Evolutionary conservation across 2,113 vertebrate genomes (phyloP).

Genomic region (Mastomys natalensis): DNA sequence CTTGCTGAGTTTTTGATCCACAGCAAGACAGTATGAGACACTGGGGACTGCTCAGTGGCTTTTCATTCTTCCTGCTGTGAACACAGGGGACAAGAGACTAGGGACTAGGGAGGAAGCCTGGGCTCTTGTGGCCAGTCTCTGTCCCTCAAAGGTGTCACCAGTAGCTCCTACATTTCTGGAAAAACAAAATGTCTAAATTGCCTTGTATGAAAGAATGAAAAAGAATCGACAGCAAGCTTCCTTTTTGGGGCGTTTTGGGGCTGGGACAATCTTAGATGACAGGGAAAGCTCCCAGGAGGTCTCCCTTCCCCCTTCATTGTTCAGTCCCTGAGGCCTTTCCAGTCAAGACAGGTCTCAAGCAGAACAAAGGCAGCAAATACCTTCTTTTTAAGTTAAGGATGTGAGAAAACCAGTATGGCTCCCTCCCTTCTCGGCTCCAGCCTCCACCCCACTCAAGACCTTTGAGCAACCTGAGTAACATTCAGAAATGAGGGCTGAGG

Average conservation of each 20-base stretch:
- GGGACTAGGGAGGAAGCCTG: neutral
- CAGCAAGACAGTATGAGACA: neutral
- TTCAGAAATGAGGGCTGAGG: neutral
- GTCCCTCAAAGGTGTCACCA: neutral
- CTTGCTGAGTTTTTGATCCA: neutral
- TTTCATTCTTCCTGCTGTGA: neutral
- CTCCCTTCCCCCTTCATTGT: fast-evolving
- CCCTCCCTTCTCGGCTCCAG: neutral
- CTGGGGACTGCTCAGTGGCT: neutral
- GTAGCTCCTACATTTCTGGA: neutral
- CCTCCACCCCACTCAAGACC: neutral
- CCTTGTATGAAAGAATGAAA: neutral
- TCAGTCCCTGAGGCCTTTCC: neutral
- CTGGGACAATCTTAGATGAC: neutral
- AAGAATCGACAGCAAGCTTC: neutral
- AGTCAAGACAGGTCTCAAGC: slow-evolving; percentile 40
- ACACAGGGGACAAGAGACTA: no score
- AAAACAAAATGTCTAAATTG: neutral
- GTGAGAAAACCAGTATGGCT: neutral
- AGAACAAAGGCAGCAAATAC: neutral
- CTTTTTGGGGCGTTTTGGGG: neutral
- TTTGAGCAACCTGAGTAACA: neutral
- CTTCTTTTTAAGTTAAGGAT: slow-evolving; percentile 7
- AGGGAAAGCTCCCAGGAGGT: neutral
- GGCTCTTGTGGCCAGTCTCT: neutral